Conservation (phyloP, 2,888 invertebrate species). For the Cremastinae sp. region DNA sequence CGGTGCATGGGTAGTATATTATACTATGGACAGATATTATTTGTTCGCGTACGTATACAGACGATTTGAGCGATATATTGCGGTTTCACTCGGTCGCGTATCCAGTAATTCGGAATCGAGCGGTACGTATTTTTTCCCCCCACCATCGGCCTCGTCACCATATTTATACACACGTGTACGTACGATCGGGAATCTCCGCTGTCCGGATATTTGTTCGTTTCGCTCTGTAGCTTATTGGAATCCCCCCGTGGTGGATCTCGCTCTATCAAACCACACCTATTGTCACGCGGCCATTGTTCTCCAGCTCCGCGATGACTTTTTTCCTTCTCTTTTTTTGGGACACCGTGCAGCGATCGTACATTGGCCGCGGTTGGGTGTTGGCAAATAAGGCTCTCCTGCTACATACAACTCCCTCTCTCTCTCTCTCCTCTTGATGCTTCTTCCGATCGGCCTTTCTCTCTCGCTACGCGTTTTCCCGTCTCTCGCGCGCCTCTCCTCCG, state of each 20-base stretch:
- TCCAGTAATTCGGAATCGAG: too few relatives aligned
- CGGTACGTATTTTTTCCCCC: too few relatives aligned
- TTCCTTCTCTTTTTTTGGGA: constrained; percentile 12
- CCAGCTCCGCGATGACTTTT: constrained; percentile 14
- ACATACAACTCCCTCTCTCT: constrained; percentile 3
- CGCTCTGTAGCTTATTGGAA: not conserved
- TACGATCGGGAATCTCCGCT: not conserved
- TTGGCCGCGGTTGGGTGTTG: constrained; percentile 24
- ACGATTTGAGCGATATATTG: too few relatives aligned
- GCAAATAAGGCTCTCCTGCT: constrained; percentile 17
- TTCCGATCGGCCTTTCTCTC: not conserved
- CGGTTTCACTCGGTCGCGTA: too few relatives aligned
- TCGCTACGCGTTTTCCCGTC: not conserved
- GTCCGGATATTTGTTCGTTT: not conserved
- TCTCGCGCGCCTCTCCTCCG: not conserved
- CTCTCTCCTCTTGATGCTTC: not conserved
- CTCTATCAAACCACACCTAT: constrained; percentile 55
- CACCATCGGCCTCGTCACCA: not conserved
- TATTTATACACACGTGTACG: not conserved
- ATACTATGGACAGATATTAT: too few relatives aligned
- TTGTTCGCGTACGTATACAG: too few relatives aligned
- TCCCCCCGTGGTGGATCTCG: constrained; percentile 7
- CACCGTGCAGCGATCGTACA: constrained; percentile 24
- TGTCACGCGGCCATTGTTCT: constrained; percentile 56
- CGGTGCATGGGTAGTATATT: not conserved